Conservation (phyloP, 2,888 invertebrate species). For the Agelastica alni region DNA sequence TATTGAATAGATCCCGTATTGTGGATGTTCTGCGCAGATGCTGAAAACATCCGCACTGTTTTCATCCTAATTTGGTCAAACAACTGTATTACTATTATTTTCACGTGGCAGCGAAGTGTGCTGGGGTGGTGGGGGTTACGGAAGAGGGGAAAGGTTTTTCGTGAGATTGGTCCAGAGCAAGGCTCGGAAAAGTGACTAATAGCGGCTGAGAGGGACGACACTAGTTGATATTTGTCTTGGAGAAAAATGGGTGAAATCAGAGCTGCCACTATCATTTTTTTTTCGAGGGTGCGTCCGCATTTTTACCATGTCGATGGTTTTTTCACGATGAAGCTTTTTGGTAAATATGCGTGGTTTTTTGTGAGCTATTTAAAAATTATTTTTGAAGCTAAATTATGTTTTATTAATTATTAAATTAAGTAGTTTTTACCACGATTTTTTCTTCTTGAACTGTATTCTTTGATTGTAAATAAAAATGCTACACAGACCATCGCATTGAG, state of each 20-base stretch:
- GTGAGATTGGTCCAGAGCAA: slow-evolving; percentile 11
- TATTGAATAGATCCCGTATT: slow-evolving; percentile 48
- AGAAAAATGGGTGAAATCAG: slow-evolving; percentile 8
- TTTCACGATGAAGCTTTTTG: no score
- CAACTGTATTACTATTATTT: slow-evolving; percentile 41
- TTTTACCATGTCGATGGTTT: no score
- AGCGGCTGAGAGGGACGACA: slow-evolving; percentile 18
- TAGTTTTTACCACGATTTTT: no score
- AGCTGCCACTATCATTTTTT: not conserved
- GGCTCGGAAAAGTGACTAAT: slow-evolving; percentile 22
- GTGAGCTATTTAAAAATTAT: no score
- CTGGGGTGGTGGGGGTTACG: not conserved
- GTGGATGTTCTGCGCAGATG: slow-evolving; percentile 45
- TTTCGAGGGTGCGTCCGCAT: no score
- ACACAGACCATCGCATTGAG: no score
- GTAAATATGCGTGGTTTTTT: no score
- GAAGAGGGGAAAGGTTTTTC: slow-evolving; percentile 5
- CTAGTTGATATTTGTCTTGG: slow-evolving; percentile 22
- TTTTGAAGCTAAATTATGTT: no score
- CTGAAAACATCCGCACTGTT: slow-evolving; percentile 37
- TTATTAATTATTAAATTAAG: no score
- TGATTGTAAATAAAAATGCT: no score
- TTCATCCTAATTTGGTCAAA: slow-evolving; percentile 37
- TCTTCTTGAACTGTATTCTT: no score
- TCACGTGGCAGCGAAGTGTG: slow-evolving; percentile 24